A percentile compares a stretch with the other conserved stretches of the same genome.
Evolutionary conservation across 2,888 invertebrate species (phyloP).

Genomic region (Bellardia bayeri): DNA sequence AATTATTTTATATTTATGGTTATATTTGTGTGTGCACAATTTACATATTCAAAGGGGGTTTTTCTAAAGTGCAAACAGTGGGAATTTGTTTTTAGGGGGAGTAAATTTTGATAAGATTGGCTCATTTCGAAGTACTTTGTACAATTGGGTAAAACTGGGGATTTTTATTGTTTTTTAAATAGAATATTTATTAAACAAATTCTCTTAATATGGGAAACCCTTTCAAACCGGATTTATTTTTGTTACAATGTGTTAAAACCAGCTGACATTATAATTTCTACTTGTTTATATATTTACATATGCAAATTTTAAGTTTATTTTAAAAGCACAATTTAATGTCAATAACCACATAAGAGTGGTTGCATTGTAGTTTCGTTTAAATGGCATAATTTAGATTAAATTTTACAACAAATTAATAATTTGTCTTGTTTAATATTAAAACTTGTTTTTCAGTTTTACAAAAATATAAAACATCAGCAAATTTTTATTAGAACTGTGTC

Average conservation of each 20-base stretch:
- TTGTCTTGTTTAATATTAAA: background rate
- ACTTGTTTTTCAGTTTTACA: background rate
- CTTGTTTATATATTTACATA: background rate
- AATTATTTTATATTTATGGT: background rate
- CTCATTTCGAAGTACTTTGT: too few relatives aligned
- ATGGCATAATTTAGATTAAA: conserved; percentile 5
- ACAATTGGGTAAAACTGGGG: too few relatives aligned
- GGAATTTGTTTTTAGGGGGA: too few relatives aligned
- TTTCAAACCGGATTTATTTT: background rate
- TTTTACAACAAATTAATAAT: background rate
- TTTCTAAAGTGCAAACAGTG: background rate
- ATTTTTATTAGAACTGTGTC: background rate
- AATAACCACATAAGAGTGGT: conserved; percentile 31
- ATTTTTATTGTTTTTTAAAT: background rate
- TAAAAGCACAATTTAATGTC: background rate
- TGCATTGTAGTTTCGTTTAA: background rate
- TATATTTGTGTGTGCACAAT: background rate
- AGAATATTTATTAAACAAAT: background rate
- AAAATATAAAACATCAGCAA: background rate
- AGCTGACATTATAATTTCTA: background rate
- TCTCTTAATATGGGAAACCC: background rate
- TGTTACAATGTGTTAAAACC: background rate
- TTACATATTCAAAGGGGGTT: background rate
- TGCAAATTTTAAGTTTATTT: background rate
- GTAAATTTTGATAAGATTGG: too few relatives aligned